Conservation (phyloP, 1,140 invertebrate species). For the Kradibia gibbosae region DNA sequence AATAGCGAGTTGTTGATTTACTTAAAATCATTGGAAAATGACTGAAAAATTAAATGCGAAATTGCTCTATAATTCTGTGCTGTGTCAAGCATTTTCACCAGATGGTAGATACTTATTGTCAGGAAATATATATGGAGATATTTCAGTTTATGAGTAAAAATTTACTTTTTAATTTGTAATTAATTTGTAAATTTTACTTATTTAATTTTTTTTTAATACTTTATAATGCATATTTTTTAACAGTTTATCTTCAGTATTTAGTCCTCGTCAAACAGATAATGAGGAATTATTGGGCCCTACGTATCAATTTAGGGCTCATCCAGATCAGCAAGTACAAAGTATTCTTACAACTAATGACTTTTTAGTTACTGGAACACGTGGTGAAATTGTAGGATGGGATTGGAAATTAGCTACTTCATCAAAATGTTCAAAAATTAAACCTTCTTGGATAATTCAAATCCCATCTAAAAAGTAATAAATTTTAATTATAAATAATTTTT, state of each 20-base stretch:
- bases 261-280: conserved; percentile 70
- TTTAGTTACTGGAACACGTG: conserved; percentile 82
- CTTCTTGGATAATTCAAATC: conserved; percentile 80
- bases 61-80: conserved; percentile 83
- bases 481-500: conserved; percentile 36
- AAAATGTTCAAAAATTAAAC: conserved; percentile 76
- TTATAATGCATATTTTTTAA: conserved; percentile 55
- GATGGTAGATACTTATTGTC: conserved; percentile 87
- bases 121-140: conserved; percentile 87
- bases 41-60: conserved; percentile 66
- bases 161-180: conserved; percentile 38
- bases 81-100: conserved; percentile 85
- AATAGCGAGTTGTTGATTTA: background rate
- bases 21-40: conserved; percentile 46
- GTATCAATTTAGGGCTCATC: conserved; percentile 74
- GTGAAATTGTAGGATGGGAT: conserved; percentile 83
- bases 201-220: conserved; percentile 25
- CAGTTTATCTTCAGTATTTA: conserved; percentile 76
- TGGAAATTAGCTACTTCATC: conserved; percentile 80
- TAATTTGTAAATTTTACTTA: conserved; percentile 41
- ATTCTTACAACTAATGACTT: conserved; percentile 80
- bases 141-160: conserved; percentile 88
- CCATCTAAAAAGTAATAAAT: conserved; percentile 74
- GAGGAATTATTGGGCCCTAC: conserved; percentile 75
- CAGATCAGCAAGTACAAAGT: conserved; percentile 80